These are phyloP conservation scores for Cariama cristata DNA, from an alignment of 2,113 vertebrate species.

Conservation along the genomic window DNA sequence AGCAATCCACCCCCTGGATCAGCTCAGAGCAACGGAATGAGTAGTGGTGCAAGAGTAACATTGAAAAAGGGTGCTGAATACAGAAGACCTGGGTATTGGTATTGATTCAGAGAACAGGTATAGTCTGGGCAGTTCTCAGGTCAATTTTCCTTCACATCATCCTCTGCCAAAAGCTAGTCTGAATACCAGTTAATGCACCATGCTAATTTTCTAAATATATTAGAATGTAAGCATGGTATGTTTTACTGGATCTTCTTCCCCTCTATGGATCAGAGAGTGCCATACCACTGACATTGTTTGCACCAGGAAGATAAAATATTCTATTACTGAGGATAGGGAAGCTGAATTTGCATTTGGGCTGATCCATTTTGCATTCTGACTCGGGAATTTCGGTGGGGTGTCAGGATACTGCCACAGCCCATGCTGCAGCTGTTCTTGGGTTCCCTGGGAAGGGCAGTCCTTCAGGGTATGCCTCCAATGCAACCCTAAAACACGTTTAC, in stretches of 20 bases:
- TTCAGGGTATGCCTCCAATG: background rate
- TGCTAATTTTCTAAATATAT: background rate
- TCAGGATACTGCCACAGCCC: background rate
- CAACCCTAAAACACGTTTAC: background rate
- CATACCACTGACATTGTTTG: background rate
- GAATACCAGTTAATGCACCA: background rate
- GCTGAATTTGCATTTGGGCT: background rate
- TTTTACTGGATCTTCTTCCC: background rate
- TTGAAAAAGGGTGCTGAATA: background rate
- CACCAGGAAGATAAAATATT: background rate
- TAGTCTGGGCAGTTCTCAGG: background rate
- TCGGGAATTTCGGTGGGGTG: background rate
- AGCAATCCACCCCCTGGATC: background rate
- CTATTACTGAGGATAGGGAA: background rate
- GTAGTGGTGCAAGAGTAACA: background rate
- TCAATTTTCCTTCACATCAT: background rate
- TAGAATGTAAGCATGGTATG: background rate
- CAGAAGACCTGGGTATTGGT: background rate
- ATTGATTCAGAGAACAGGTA: background rate
- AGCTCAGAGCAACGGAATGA: background rate
- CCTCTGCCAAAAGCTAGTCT: background rate
- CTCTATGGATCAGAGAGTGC: background rate
- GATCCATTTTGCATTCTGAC: background rate
- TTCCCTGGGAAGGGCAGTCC: background rate
- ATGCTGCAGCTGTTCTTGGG: background rate